A percentile compares a stretch with the other conserved stretches of the same genome.
Conservation (phyloP, 2,888 invertebrate genomes). For the Apamea epomidion region DNA sequence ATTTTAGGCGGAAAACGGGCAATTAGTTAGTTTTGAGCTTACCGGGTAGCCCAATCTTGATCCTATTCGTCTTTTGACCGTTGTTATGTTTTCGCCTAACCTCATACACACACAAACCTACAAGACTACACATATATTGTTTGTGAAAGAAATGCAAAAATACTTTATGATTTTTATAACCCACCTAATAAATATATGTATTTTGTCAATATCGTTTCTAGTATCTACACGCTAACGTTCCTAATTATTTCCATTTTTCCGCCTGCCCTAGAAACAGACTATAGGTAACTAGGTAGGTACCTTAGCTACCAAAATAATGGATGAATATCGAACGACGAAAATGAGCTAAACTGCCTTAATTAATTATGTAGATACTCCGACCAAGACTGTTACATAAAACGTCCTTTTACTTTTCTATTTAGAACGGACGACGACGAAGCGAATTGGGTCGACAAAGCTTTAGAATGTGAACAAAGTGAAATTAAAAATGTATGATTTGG, state of each 20-base stretch:
- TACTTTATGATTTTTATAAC: not conserved
- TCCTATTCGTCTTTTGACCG: not conserved
- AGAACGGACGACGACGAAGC: constrained; percentile 31
- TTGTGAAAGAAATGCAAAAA: not conserved
- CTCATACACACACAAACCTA: not conserved
- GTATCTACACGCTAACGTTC: not conserved
- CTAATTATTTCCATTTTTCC: not conserved
- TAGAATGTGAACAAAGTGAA: constrained; percentile 27
- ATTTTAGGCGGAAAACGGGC: not conserved
- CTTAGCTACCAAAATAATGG: constrained; percentile 9
- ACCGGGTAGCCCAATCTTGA: not conserved
- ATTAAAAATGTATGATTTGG: constrained; percentile 32
- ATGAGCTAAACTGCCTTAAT: constrained; percentile 12
- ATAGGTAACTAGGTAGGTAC: not conserved
- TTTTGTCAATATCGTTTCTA: too few species aligned
- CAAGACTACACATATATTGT: not conserved
- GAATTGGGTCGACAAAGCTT: constrained; percentile 39
- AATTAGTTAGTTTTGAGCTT: not conserved
- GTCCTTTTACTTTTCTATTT: constrained; percentile 30
- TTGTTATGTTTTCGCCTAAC: not conserved
- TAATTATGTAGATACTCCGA: constrained; percentile 40
- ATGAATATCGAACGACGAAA: constrained; percentile 26
- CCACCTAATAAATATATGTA: not conserved
- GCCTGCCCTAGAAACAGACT: not conserved
- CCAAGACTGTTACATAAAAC: constrained; percentile 19